Base-by-base conservation (phyloP, 2,797 vertebrate genomes). In the Brachymystax lenok region DNA sequence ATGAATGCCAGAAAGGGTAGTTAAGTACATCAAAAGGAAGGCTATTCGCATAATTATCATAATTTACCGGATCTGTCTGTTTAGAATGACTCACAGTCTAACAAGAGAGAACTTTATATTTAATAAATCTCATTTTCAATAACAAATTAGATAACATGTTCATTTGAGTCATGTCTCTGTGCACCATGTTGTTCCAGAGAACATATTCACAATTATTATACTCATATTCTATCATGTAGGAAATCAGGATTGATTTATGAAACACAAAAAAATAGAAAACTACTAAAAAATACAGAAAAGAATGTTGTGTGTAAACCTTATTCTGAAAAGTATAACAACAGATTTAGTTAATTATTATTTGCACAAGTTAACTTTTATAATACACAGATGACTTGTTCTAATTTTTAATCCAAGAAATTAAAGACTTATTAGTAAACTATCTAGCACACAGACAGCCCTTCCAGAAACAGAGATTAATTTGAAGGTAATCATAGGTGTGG, bases 381-480 rank as follows among this genome's bases (percentile, higher is more conserved):
- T 51, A 67, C 46, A 67, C 30, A 75, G 89, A 86, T 80, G 83
- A 84, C 75, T 88, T 92, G 90, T 27, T 56, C 68, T 50, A 86
- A 87, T 78, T 70, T 77, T 74, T 80, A 88, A 90, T 86, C 27
- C 46, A 84, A 63, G 77, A 90, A 88, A 85, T 84, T 50, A 82
- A 85, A 89, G 85, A 87, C 85, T 88, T 82, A 85, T 85, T 80
- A 88, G 87, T 88, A 82, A 90, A 85, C 84, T 82, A 85, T 82
- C 84, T 83, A 85, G 80, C 80, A 85, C 74, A 84, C 86, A 91
- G 89, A 46, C 40, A 46, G 40, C 86, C 89, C 90, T 93, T 89
- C 81, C 84, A 93, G 90, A 92, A 92, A 91, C 79, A 80, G 80
- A 91, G 89, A 92, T 91, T 91, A 92, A 90, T 92, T 91, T 90